A percentile compares a stretch with the other conserved stretches of the same genome.
These are phyloP conservation scores for Trypoxylus dichotomus DNA, from an alignment of 1,140 invertebrate species.

Conservation along the genomic window DNA sequence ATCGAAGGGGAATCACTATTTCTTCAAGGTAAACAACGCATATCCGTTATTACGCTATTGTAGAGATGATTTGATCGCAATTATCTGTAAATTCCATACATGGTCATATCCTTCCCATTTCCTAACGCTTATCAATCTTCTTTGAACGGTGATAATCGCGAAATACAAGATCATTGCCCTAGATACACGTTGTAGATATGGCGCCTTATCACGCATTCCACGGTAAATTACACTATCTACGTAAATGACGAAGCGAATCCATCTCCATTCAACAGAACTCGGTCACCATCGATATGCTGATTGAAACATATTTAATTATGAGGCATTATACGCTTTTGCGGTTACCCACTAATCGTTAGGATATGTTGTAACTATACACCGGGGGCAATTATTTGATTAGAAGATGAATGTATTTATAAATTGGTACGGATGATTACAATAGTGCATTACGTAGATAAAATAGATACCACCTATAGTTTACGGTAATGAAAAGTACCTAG, in stretches of 20 bases:
- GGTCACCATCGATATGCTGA: background rate
- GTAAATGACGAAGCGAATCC: background rate
- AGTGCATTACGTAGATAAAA: background rate
- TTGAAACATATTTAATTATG: constrained; percentile 9
- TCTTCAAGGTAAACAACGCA: no score
- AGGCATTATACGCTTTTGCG: background rate
- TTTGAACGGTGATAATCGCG: background rate
- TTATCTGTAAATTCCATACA: background rate
- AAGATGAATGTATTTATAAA: background rate
- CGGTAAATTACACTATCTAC: background rate
- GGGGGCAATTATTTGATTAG: background rate
- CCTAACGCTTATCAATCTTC: background rate
- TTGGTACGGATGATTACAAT: background rate
- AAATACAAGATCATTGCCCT: background rate
- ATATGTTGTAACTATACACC: background rate
- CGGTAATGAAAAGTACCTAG: background rate
- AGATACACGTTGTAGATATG: no score
- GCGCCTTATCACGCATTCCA: no score
- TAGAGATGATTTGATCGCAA: background rate
- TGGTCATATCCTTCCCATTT: background rate
- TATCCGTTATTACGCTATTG: background rate
- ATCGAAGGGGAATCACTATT: no score
- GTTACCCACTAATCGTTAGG: constrained; percentile 7
- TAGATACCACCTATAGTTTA: background rate
- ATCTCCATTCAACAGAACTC: background rate